phyloP scores from a whole-genome alignment of 2,797 vertebrate genomes.

The Phalanger gymnotis region DNA sequence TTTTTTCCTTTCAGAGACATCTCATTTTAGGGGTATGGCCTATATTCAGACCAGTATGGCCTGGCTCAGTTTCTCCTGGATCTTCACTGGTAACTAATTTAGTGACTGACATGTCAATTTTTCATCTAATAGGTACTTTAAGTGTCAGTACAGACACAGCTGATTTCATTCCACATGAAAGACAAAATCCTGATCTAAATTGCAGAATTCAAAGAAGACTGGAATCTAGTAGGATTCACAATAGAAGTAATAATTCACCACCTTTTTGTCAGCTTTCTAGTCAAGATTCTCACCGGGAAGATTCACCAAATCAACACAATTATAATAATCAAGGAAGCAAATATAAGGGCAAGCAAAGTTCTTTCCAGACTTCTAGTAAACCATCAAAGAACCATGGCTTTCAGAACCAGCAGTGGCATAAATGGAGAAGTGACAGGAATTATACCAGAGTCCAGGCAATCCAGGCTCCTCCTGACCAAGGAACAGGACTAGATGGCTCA shows the following conservation, averaged over 20 bases:
- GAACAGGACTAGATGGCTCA: constrained; percentile 66
- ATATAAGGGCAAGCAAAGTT: constrained; percentile 81
- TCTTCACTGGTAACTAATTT: constrained; percentile 51
- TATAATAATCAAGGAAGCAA: constrained; percentile 80
- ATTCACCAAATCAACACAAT: constrained; percentile 77
- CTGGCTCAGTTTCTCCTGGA: not conserved
- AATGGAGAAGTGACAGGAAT: constrained; percentile 83
- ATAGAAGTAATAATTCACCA: constrained; percentile 79
- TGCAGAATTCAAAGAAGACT: constrained; percentile 86
- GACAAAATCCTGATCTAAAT: constrained; percentile 82
- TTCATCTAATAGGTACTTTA: constrained; percentile 73
- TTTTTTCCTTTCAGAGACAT: constrained; percentile 5
- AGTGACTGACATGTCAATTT: constrained; percentile 64
- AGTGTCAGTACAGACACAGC: constrained; percentile 84
- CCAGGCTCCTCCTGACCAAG: constrained; percentile 77
- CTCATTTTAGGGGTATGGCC: constrained; percentile 1
- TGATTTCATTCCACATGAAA: constrained; percentile 86
- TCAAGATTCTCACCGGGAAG: constrained; percentile 79
- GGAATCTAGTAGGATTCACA: constrained; percentile 85
- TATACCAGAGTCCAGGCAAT: constrained; percentile 79
- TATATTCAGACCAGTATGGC: constrained; percentile 1
- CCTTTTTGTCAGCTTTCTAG: constrained; percentile 83
- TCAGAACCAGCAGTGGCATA: constrained; percentile 88
- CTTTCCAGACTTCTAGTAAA: constrained; percentile 80
- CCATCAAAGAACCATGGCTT: constrained; percentile 81